Evolutionary conservation across 2,888 invertebrate species (phyloP).

Genomic region (Serripes groenlandicus): DNA sequence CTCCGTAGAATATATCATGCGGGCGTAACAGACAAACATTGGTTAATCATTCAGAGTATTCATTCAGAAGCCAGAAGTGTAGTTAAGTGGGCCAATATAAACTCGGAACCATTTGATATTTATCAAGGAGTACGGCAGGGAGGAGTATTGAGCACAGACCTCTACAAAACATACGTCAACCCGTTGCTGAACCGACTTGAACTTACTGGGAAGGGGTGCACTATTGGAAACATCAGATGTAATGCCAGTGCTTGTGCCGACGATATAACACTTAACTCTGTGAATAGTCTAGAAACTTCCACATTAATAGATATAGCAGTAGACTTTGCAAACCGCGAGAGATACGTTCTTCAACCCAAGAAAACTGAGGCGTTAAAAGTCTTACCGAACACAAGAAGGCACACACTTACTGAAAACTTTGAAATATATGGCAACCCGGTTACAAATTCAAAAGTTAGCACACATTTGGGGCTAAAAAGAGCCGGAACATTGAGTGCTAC

Average conservation of each 20-base stretch:
- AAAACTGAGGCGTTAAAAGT: neutral
- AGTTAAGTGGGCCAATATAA: neutral
- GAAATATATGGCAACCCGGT: no score
- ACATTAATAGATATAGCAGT: neutral
- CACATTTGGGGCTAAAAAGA: no score
- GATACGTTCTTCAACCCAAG: neutral
- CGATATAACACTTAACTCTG: neutral
- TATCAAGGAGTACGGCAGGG: neutral
- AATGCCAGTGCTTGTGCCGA: neutral
- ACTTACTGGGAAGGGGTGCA: neutral
- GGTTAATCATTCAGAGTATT: neutral
- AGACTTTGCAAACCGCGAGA: neutral
- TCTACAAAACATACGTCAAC: neutral
- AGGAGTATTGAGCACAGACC: neutral
- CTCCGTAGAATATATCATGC: neutral
- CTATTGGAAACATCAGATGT: neutral
- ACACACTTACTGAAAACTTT: no score
- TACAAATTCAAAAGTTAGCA: no score
- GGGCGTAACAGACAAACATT: neutral
- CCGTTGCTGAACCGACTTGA: neutral
- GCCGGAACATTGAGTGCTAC: no score
- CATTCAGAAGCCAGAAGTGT: neutral
- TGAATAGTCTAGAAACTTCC: neutral
- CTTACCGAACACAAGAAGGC: no score
- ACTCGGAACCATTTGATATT: neutral